Percentiles rank a stretch among this genome's conserved stretches.
Conservation (phyloP, 2,797 vertebrate species). For the Okamejei kenojei region DNA sequence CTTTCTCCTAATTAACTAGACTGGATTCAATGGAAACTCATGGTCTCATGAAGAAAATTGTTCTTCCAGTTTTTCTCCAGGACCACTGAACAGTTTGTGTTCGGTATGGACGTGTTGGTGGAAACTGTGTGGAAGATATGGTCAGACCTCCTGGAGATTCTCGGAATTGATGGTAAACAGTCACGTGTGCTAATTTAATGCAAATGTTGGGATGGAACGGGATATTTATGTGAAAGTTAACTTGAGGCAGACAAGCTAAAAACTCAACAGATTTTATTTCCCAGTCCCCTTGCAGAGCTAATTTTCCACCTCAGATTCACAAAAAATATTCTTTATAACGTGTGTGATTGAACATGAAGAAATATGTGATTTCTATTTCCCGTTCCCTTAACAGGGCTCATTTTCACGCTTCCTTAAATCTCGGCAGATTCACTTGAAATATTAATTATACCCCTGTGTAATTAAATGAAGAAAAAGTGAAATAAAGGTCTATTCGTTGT, state of each 20-base stretch:
- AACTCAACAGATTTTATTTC: too few species aligned
- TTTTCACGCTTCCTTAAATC: too few species aligned
- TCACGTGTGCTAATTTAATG: neutral
- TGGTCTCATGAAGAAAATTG: neutral
- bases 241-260: neutral
- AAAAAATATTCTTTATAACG: too few species aligned
- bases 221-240: neutral
- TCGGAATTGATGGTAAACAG: constrained; percentile 85
- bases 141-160: constrained; percentile 84
- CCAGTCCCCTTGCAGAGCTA: too few species aligned
- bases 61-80: constrained; percentile 81
- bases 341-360: too few species aligned
- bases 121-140: constrained; percentile 88
- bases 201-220: neutral
- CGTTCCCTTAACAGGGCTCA: too few species aligned
- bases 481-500: too few species aligned
- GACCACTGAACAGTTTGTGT: constrained; percentile 84
- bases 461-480: too few species aligned
- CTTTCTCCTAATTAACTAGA: neutral
- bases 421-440: too few species aligned
- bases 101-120: constrained; percentile 82
- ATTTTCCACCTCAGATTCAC: too few species aligned
- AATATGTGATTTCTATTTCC: too few species aligned
- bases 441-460: too few species aligned
- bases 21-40: neutral